Evolutionary conservation across 2,797 vertebrate species (phyloP), one percentile per base, ranked within the genome.

Genomic region (Accipiter badius): DNA sequence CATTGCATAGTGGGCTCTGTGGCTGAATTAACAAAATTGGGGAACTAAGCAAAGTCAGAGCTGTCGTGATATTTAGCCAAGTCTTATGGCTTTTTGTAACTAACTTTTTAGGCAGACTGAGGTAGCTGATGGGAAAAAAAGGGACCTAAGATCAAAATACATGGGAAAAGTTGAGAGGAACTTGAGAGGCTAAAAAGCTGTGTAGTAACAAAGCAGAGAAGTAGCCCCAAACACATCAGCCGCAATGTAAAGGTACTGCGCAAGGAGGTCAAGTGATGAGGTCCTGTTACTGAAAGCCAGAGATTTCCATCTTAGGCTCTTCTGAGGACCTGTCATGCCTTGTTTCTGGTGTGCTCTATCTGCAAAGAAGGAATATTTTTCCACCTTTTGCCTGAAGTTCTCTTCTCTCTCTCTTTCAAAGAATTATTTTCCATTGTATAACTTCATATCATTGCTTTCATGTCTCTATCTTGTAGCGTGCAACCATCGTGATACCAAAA

Each of bases 221-320:
- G 17, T 44, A 71, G 40, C 19, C 29, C 9, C 2, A 9, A 69
- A 37, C 15, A 14, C 0, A 0, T 59, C 25, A 67, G 24, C 62
- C 69, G 21, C 26, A 47, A 6, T 15, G 9, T 25, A 57, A 71
- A 50, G 11, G 22, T 54, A 15, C 20, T 42, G 40, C 2, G 2
- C 2, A 22, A 73, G 59, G 71, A 59, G 33, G 11, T 57, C 1
- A 3, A 55, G 39, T n/a, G 77, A 35, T 63, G 59, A 90, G 70
- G 63, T 79, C n/a, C 31, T 82, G 3, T 42, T 35, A 25, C 9
- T 37, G 44, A 79, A 52, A 86, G 29, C 20, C 46, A 44, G 29
- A 24, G 15, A 16, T 82, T 93, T 71, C 0, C 0, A n/a, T 83
- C 44, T 70, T 24, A 66, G 35, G 15, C 24, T 84, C 8, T 28